Evolutionary conservation across 1,140 invertebrate species (phyloP).

Genomic region (Drosophila takahashii): DNA sequence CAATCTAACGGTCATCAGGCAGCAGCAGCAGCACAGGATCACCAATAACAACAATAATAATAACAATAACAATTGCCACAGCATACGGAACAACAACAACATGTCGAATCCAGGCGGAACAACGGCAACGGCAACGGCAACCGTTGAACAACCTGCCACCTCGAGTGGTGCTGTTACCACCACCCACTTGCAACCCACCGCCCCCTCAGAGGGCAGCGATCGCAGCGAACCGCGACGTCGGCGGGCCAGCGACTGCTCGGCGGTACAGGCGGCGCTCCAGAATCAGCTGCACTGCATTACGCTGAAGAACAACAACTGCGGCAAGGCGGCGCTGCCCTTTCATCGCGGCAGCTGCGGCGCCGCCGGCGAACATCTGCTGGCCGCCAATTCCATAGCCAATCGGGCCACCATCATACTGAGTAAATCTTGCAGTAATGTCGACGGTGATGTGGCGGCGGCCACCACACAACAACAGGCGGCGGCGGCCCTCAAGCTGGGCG

Average conservation of each 20-base stretch:
- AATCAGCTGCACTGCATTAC: slow-evolving; percentile 80
- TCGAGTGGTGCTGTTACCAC: slow-evolving; percentile 10
- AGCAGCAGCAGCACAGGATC: slow-evolving; percentile 35
- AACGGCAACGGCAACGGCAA: slow-evolving; percentile 11
- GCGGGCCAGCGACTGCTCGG: slow-evolving; percentile 76
- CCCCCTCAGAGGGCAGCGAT: slow-evolving; percentile 43
- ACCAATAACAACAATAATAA: slow-evolving; percentile 36
- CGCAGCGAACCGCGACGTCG: slow-evolving; percentile 68
- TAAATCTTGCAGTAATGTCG: slow-evolving; percentile 83
- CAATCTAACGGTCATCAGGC: slow-evolving; percentile 52
- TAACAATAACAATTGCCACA: slow-evolving; percentile 50
- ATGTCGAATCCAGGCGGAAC: slow-evolving; percentile 36
- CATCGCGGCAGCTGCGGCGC: slow-evolving; percentile 82
- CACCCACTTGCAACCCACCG: slow-evolving; percentile 50
- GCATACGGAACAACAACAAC: slow-evolving; percentile 57
- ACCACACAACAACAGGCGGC: background rate
- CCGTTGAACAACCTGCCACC: background rate
- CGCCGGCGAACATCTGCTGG: slow-evolving; percentile 75
- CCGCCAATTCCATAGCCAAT: slow-evolving; percentile 81
- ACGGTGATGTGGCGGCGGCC: slow-evolving; percentile 42
- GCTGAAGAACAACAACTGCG: slow-evolving; percentile 79
- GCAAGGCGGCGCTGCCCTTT: slow-evolving; percentile 67
- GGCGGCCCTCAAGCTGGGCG: slow-evolving; percentile 7
- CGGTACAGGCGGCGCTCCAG: slow-evolving; percentile 62
- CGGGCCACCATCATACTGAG: slow-evolving; percentile 78